Percentiles rank a stretch among this genome's conserved stretches.
Evolutionary conservation across 2,113 vertebrate species (phyloP).

Genomic region (Tragelaphus strepsiceros): DNA sequence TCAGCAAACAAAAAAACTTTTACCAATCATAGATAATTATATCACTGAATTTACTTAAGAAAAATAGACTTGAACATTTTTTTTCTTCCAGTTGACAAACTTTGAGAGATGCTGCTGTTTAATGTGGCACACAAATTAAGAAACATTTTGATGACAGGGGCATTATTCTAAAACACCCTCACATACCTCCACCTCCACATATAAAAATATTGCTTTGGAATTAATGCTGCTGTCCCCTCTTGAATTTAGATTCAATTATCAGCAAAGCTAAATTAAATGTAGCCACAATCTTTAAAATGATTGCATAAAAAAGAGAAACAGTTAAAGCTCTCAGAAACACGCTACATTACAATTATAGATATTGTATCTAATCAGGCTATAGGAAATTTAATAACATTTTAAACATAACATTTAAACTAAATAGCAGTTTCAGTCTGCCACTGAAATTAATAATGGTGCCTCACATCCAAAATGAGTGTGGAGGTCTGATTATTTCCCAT

Average conservation of each 20-base stretch:
- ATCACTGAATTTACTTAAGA: slow-evolving; percentile 36
- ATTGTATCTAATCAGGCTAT: slow-evolving; percentile 36
- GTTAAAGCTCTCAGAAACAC: slow-evolving; percentile 58
- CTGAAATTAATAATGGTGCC: not conserved
- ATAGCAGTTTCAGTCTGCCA: slow-evolving; percentile 5
- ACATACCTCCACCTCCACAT: not conserved
- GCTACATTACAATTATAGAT: slow-evolving; percentile 36
- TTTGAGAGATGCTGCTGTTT: slow-evolving; percentile 24
- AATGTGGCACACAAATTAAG: not conserved
- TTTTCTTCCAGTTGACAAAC: slow-evolving; percentile 14
- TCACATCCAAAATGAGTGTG: not conserved
- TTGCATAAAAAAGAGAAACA: slow-evolving; percentile 31
- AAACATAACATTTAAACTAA: slow-evolving; percentile 46
- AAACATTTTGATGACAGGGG: not conserved
- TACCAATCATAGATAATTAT: slow-evolving; percentile 14
- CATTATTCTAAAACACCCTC: not conserved
- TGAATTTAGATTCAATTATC: slow-evolving; percentile 25
- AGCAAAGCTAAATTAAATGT: slow-evolving; percentile 31
- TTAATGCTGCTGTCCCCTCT: not conserved
- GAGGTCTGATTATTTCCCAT: not conserved
- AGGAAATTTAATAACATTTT: slow-evolving; percentile 41
- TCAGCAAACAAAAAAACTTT: slow-evolving; percentile 39
- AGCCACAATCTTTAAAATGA: slow-evolving; percentile 48
- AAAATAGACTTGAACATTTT: slow-evolving; percentile 31
- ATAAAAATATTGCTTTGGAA: slow-evolving; percentile 17